phyloP scores from a whole-genome alignment of 2,888 invertebrate genomes.

The Disparrhopalites patrizii region DNA sequence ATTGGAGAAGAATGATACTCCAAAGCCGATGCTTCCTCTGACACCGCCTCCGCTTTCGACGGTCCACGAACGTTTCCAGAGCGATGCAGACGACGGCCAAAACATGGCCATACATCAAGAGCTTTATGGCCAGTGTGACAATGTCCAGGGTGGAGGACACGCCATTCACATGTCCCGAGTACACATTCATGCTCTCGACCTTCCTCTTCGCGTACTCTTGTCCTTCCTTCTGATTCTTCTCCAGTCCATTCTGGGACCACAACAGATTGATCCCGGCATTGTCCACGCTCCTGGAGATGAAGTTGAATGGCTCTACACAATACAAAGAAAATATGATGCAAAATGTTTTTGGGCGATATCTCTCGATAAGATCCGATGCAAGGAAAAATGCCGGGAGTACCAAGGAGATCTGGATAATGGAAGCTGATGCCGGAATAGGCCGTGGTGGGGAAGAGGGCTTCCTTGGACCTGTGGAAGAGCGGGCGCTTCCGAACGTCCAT shows the following conservation, averaged over 20 bases:
- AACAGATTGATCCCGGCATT: not conserved
- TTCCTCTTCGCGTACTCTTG: not conserved
- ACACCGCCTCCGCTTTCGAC: not conserved
- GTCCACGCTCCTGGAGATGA: not conserved
- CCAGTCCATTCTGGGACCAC: not conserved
- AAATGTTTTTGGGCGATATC: not conserved
- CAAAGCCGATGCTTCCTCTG: too few relatives aligned
- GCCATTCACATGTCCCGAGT: not conserved
- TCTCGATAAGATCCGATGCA: not conserved
- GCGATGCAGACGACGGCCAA: not conserved
- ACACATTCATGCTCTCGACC: not conserved
- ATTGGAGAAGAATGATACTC: too few relatives aligned
- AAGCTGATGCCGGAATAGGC: not conserved
- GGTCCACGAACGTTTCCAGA: not conserved
- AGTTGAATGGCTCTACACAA: not conserved
- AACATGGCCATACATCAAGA: not conserved
- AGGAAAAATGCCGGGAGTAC: not conserved
- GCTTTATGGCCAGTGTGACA: not conserved
- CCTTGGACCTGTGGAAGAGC: not conserved
- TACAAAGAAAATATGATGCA: not conserved
- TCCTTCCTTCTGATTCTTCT: not conserved
- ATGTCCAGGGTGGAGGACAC: not conserved
- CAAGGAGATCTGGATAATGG: not conserved
- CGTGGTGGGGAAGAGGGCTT: not conserved
- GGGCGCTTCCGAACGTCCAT: not conserved